These are phyloP conservation scores for Geodia barretti DNA, from an alignment of 37 sponge, comb jelly and placozoan species.

Conservation along the genomic window DNA sequence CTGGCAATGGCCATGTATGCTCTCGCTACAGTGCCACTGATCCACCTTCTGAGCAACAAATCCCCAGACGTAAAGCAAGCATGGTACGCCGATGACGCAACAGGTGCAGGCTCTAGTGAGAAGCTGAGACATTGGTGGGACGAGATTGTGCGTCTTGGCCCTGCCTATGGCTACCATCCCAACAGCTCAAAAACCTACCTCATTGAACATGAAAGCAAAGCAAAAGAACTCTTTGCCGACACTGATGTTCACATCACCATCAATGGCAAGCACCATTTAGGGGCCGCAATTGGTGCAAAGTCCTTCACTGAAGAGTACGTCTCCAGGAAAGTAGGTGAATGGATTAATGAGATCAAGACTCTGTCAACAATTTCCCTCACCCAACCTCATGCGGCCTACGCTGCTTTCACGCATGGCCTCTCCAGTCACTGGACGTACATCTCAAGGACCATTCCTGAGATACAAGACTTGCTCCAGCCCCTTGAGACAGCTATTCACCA, in stretches of 20 bases:
- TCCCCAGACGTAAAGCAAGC: constrained; percentile 28
- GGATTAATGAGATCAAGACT: constrained; percentile 17
- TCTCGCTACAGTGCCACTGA: too few relatives aligned
- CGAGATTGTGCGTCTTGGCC: constrained; percentile 16
- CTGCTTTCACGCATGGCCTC: constrained; percentile 32
- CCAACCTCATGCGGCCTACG: constrained; percentile 47
- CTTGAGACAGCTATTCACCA: constrained; percentile 32
- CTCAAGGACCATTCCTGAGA: constrained; percentile 20
- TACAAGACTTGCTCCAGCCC: constrained; percentile 29
- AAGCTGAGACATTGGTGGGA: constrained; percentile 44
- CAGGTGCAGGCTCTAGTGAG: constrained; percentile 23
- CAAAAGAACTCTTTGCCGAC: constrained; percentile 32
- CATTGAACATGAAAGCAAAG: constrained; percentile 31
- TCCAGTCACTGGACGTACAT: constrained; percentile 29
- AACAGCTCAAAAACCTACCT: constrained; percentile 59
- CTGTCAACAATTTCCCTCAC: constrained; percentile 36
- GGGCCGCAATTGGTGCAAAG: constrained; percentile 48
- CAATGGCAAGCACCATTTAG: constrained; percentile 54
- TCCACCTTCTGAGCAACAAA: neutral
- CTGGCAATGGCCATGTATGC: too few relatives aligned
- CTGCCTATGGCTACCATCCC: constrained; percentile 48
- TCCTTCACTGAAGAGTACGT: constrained; percentile 38
- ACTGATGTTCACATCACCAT: constrained; percentile 50
- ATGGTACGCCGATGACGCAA: constrained; percentile 74
- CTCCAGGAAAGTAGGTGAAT: constrained; percentile 17